Conservation (phyloP, 2,797 vertebrate species). For the Macrochelys suwanniensis region DNA sequence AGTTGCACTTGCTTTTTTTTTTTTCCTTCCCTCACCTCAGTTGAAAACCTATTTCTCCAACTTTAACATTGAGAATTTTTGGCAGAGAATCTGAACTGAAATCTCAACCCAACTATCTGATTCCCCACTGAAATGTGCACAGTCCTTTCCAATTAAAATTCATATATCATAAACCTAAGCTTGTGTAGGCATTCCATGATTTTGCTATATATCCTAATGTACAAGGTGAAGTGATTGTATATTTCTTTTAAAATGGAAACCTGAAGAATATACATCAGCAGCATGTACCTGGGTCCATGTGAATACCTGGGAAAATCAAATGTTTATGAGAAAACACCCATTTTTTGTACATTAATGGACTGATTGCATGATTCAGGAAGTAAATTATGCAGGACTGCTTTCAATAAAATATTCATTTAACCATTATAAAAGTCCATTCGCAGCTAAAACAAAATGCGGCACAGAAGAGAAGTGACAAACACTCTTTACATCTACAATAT, state of each 20-base stretch:
- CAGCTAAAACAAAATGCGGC: background rate
- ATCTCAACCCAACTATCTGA: background rate
- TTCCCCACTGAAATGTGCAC: background rate
- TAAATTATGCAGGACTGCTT: background rate
- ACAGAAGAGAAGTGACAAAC: background rate
- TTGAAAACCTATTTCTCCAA: background rate
- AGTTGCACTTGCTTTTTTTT: background rate
- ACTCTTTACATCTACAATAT: background rate
- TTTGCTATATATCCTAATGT: background rate
- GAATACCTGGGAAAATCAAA: background rate
- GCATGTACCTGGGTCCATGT: rapidly evolving
- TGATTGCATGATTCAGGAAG: background rate
- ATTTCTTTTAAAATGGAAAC: background rate
- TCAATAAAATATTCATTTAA: slow-evolving; percentile 21
- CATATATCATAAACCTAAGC: rapidly evolving
- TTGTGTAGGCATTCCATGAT: background rate
- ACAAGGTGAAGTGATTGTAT: background rate
- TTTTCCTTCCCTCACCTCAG: background rate
- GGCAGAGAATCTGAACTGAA: background rate
- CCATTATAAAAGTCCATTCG: background rate
- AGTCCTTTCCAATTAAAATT: background rate
- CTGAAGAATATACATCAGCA: background rate
- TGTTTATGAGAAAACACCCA: background rate
- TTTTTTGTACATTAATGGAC: background rate
- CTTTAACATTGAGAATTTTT: background rate